These are phyloP conservation scores for Paralvinella palmiformis DNA, from an alignment of 1,140 invertebrate genomes.

Conservation along the genomic window DNA sequence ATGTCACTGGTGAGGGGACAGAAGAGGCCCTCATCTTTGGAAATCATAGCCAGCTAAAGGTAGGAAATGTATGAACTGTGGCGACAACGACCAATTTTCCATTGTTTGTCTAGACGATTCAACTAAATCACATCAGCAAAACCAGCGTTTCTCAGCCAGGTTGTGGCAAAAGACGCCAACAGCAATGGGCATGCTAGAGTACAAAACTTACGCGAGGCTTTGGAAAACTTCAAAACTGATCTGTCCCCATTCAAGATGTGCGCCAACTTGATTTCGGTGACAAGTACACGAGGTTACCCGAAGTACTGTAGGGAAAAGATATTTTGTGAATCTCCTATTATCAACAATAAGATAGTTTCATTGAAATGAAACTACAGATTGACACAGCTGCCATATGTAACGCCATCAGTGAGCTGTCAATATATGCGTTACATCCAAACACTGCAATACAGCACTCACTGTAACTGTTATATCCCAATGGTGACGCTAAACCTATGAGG, in stretches of 20 bases:
- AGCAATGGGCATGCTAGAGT: neutral
- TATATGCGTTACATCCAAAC: no score
- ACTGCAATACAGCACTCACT: no score
- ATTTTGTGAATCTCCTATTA: neutral
- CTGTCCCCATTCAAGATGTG: no score
- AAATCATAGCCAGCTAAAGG: neutral
- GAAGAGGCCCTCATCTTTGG: neutral
- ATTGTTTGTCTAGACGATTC: neutral
- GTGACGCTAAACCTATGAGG: neutral
- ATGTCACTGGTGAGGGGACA: neutral
- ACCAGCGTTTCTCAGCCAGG: conserved; percentile 1
- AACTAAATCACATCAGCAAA: neutral
- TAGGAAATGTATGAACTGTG: neutral
- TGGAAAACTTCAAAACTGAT: no score
- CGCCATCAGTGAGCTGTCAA: neutral
- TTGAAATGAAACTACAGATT: conserved; percentile 3
- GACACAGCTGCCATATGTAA: neutral
- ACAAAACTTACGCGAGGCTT: no score
- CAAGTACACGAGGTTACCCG: neutral
- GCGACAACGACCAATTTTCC: neutral
- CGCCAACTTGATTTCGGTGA: no score
- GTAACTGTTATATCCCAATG: neutral
- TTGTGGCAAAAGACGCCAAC: neutral
- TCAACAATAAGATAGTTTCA: conserved; percentile 3
- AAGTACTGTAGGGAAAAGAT: neutral